A percentile compares a stretch with the other conserved stretches of the same genome.
phyloP scores from a whole-genome alignment of 2,797 vertebrate species.

The Thripadectes ignobilis region DNA sequence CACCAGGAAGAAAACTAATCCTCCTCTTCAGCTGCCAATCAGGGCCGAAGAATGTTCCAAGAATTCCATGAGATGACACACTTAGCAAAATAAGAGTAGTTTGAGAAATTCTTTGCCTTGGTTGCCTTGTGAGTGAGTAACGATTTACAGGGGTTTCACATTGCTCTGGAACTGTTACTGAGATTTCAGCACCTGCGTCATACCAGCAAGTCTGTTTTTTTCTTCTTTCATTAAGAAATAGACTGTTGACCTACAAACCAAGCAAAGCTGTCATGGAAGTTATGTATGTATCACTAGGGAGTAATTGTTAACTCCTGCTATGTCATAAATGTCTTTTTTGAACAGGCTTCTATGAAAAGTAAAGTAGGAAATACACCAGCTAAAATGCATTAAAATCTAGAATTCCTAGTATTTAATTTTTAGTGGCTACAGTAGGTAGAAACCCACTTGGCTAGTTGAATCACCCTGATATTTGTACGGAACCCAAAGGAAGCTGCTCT shows the following conservation, averaged over 20 bases:
- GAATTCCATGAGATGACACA: conserved; percentile 66
- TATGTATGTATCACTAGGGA: conserved; percentile 9
- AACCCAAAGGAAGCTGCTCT: background rate
- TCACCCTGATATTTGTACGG: background rate
- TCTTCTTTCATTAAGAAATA: conserved; percentile 7
- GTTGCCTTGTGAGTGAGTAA: background rate
- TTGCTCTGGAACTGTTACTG: background rate
- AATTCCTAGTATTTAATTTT: background rate
- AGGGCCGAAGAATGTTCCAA: conserved; percentile 1
- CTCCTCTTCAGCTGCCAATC: conserved; percentile 50
- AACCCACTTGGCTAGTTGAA: background rate
- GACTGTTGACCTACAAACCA: background rate
- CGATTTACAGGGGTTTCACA: background rate
- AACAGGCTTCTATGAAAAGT: background rate
- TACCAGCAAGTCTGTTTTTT: background rate
- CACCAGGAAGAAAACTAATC: conserved; percentile 55
- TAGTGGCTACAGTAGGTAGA: background rate
- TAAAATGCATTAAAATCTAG: background rate
- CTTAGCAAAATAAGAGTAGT: conserved; percentile 55
- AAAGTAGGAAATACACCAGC: background rate
- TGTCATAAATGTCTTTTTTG: conserved; percentile 8
- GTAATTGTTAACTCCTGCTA: conserved; percentile 9
- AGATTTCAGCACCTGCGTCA: background rate
- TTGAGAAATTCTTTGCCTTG: background rate
- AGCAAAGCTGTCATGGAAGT: background rate